These are phyloP conservation scores for Drosophila kanapiae DNA, from an alignment of 1,140 invertebrate genomes.

Conservation along the genomic window DNA sequence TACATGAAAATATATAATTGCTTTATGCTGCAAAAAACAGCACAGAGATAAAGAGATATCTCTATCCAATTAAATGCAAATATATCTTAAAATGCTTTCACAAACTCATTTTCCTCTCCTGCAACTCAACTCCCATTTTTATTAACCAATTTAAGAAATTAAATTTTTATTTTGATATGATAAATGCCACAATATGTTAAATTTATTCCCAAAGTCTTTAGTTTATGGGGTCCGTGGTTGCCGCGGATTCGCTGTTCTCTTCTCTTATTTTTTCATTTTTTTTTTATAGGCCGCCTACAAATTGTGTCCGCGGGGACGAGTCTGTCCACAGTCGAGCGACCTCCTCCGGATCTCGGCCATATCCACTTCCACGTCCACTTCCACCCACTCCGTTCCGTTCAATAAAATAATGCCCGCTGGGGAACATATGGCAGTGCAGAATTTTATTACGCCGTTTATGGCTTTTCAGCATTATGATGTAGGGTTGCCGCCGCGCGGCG, in stretches of 20 bases:
- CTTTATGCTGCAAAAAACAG: not conserved
- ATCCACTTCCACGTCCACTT: constrained; percentile 26
- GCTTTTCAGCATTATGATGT: constrained; percentile 79
- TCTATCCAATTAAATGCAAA: constrained; percentile 7
- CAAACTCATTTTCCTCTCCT: not conserved
- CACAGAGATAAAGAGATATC: no score
- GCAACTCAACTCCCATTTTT: constrained; percentile 26
- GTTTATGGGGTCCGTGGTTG: constrained; percentile 62
- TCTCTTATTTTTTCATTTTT: constrained; percentile 20
- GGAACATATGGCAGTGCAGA: constrained; percentile 83
- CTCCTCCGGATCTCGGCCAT: constrained; percentile 28
- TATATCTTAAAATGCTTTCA: not conserved
- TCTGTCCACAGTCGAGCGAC: constrained; percentile 38
- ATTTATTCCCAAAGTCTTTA: constrained; percentile 81
- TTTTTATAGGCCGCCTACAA: constrained; percentile 62
- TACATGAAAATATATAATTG: not conserved
- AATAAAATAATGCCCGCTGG: constrained; percentile 83
- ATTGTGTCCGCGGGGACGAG: constrained; percentile 42
- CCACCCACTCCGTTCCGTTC: constrained; percentile 57
- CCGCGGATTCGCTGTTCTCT: constrained; percentile 8
- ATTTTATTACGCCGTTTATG: constrained; percentile 83
- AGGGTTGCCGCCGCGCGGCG: constrained; percentile 16
- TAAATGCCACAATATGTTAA: constrained; percentile 79
- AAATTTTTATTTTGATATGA: constrained; percentile 75
- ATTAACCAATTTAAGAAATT: constrained; percentile 74